Evolutionary conservation across 2,113 vertebrate species (phyloP).

Genomic region (Azemiops feae): DNA sequence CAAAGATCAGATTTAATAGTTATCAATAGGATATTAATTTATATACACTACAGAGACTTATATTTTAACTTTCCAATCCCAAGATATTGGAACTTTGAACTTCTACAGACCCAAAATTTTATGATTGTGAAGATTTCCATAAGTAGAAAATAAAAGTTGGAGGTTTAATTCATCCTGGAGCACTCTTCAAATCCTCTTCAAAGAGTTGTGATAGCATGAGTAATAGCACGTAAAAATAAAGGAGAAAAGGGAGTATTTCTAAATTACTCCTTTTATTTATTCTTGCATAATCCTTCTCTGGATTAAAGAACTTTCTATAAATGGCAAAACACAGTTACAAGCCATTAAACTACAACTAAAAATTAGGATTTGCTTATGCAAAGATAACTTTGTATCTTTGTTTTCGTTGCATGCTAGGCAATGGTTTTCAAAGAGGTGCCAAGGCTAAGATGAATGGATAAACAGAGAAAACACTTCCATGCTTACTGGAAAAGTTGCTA

Average conservation of each 20-base stretch:
- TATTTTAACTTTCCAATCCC: neutral
- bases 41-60: neutral
- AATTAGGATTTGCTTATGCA: neutral
- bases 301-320: neutral
- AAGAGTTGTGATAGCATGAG: neutral
- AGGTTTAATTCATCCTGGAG: neutral
- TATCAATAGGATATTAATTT: slow-evolving; percentile 4
- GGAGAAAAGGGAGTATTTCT: neutral
- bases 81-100: neutral
- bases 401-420: neutral
- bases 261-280: neutral
- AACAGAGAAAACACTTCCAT: neutral
- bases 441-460: neutral
- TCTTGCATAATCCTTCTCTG: neutral
- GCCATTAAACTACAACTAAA: neutral
- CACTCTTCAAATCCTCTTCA: neutral
- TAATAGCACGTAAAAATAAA: neutral
- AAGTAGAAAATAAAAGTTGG: neutral
- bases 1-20: slow-evolving; percentile 12
- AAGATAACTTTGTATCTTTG: neutral
- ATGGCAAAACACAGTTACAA: neutral
- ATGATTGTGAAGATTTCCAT: neutral
- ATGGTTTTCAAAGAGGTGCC: neutral
- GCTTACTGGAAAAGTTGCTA: neutral
- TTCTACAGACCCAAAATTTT: neutral